Percentiles rank a stretch among this genome's conserved stretches.
phyloP scores from a whole-genome alignment of 2,888 invertebrate species.

The Phlogophora meticulosa region DNA sequence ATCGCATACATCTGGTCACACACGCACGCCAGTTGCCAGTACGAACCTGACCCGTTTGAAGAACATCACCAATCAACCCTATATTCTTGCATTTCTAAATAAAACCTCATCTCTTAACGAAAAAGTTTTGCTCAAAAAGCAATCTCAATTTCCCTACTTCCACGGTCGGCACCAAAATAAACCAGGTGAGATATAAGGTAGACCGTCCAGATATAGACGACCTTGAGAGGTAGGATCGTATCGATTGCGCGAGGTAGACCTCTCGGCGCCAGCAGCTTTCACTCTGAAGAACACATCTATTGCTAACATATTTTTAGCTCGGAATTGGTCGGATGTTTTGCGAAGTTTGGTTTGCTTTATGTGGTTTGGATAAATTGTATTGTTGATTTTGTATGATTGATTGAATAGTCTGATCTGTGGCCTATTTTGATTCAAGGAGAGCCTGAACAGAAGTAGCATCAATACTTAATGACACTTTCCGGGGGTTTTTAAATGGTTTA shows the following conservation, averaged over 20 bases:
- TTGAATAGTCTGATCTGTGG: too few relatives aligned
- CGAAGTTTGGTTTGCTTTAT: neutral
- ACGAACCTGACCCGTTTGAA: too few relatives aligned
- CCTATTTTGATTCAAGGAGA: too few relatives aligned
- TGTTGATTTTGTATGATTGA: neutral
- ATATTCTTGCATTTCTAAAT: too few relatives aligned
- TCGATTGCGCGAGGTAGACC: slow-evolving; percentile 61
- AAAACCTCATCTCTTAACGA: neutral
- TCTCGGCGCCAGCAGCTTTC: slow-evolving; percentile 51
- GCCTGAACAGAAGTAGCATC: too few relatives aligned
- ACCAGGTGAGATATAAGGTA: slow-evolving; percentile 24
- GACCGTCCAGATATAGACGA: slow-evolving; percentile 38
- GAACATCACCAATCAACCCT: too few relatives aligned
- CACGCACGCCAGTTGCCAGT: too few relatives aligned
- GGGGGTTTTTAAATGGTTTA: too few relatives aligned
- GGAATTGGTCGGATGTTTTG: slow-evolving; percentile 17
- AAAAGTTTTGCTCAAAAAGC: slow-evolving; percentile 23
- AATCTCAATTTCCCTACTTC: slow-evolving; percentile 19
- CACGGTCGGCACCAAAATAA: slow-evolving; percentile 35
- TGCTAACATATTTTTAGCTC: slow-evolving; percentile 15
- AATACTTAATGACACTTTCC: too few relatives aligned
- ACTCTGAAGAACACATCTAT: slow-evolving; percentile 37
- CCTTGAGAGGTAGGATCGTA: slow-evolving; percentile 52
- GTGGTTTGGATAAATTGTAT: neutral
- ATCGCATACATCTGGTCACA: too few relatives aligned